Conservation (phyloP, 2,113 vertebrate species). For the Barbus barbus region DNA sequence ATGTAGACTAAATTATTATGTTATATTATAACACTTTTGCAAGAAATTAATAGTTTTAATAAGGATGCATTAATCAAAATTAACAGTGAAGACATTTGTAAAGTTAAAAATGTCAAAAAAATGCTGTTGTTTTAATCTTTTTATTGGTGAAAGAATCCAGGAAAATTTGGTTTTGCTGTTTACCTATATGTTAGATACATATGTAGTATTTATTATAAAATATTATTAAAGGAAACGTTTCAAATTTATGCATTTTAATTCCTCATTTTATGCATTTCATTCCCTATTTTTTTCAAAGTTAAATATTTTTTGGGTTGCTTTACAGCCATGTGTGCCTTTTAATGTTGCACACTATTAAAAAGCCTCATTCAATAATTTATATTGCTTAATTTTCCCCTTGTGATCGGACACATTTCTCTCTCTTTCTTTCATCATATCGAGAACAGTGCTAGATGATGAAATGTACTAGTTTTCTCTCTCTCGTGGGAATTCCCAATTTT, state of each 20-base stretch:
- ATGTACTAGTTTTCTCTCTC: constrained; percentile 24
- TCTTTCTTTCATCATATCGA: constrained; percentile 2
- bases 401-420: constrained; percentile 14
- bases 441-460: constrained; percentile 13
- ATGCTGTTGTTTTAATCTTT: background rate
- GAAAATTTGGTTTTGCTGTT: background rate
- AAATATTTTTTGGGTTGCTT: background rate
- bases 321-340: background rate
- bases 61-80: background rate
- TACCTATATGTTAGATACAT: no score
- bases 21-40: background rate
- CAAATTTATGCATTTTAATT: no score
- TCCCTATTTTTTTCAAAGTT: background rate
- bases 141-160: background rate
- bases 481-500: constrained; percentile 16
- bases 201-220: no score
- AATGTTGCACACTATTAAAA: constrained; percentile 40
- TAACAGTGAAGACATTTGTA: background rate
- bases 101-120: background rate
- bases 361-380: constrained; percentile 51
- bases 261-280: no score
- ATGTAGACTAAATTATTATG: background rate
- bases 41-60: background rate
- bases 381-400: constrained; percentile 32
- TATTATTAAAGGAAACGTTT: no score